phyloP scores from a whole-genome alignment of 2,797 vertebrate species.

The Diglossa cyanea region DNA sequence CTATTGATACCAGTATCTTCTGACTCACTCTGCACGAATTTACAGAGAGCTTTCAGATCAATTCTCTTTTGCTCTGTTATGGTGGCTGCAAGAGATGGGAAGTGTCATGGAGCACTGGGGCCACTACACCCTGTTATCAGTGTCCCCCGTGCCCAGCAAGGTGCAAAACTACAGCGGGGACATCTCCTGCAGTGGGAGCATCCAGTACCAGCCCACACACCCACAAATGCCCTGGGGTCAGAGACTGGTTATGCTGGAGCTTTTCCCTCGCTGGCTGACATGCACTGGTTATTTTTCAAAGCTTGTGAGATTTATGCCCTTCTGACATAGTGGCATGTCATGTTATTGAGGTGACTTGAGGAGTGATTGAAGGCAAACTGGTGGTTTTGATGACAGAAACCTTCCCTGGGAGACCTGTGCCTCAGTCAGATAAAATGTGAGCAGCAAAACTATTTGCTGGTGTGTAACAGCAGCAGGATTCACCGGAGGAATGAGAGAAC shows the following conservation, averaged over 20 bases:
- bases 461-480: not conserved
- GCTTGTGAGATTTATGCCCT: not conserved
- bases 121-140: not conserved
- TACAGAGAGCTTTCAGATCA: not conserved
- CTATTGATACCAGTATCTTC: not conserved
- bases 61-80: not conserved
- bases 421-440: not conserved
- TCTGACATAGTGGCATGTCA: not conserved
- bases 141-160: not conserved
- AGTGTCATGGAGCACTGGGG: not conserved
- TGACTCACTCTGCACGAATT: not conserved
- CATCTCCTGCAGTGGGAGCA: not conserved
- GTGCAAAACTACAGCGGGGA: not conserved
- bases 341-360: not conserved
- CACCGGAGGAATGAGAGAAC: not conserved
- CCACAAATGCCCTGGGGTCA: accelerated
- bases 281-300: not conserved
- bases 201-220: not conserved
- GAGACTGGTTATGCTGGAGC: not conserved
- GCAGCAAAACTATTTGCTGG: not conserved
- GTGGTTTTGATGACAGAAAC: not conserved
- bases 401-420: not conserved
- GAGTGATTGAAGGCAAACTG: not conserved
- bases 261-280: not conserved
- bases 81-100: not conserved